Evolutionary conservation across 2,797 vertebrate genomes (phyloP), one percentile per base, ranked within the genome.

Genomic region (Hypotaenidia philippensis): DNA sequence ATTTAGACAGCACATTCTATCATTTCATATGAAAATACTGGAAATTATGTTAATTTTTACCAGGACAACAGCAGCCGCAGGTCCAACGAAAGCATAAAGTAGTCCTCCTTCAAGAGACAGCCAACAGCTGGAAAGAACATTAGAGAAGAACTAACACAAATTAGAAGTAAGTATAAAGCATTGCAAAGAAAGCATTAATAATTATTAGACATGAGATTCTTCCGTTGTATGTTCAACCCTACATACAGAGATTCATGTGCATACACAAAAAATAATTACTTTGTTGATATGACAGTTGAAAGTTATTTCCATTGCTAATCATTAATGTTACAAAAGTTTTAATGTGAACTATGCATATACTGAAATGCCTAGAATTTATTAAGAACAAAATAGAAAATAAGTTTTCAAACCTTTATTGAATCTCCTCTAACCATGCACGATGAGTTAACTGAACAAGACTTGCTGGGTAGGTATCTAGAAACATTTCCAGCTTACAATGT

Each of bases 41-140:
- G 80, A 94, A 90, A 69, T 88, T 81, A 95, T 97, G 89, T 89
- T 61, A 59, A 84, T 60, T 97, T 98, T 98, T 99, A 99, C 99
- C 99, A 99, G 98, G 97, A 99, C 99, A 97, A 99, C 99, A 94
- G 99, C 99, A 57, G 99, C 99, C 89, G 99, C 99, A 92, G 99
- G 99, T 98, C 99, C 99, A 83, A 99, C 99, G 81, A 99, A 99
- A 93, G 99, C 99, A 74, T 99, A 99, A 78, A 99, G 99, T 12
- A 99, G 99, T 61, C 99, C 99, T 90, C 99, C 99, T 98, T 99
- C 99, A 84, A 99, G 99, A 98, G 99, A 99, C 50, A 99, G 98
- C 99, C 99, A 99, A 97, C 99, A 99, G 97, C 99, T 99, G 98
- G 92, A 98, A 98, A 95, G 83, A 96, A 98, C 92, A 98, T 97